These are phyloP conservation scores for Chrysolina americana DNA, from an alignment of 2,888 invertebrate species.

Conservation along the genomic window DNA sequence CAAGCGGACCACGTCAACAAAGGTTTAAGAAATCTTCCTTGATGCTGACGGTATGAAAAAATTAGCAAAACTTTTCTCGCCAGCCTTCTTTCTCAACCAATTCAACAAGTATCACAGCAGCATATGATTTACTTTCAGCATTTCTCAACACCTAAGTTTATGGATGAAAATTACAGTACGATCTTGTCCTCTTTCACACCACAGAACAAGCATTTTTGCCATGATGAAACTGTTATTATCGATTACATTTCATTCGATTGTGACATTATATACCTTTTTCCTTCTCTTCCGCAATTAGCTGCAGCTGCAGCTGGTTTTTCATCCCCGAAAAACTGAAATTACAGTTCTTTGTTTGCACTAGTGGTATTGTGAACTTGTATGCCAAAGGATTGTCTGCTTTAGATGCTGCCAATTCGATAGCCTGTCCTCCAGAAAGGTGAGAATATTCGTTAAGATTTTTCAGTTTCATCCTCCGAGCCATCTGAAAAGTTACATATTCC, in stretches of 20 bases:
- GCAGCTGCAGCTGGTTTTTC: slow-evolving; percentile 74
- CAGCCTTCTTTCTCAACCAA: too few relatives aligned
- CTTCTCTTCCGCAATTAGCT: slow-evolving; percentile 75
- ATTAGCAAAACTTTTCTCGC: too few relatives aligned
- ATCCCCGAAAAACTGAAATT: slow-evolving; percentile 94
- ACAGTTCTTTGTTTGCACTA: slow-evolving; percentile 81
- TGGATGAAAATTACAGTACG: too few relatives aligned
- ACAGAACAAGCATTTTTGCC: too few relatives aligned
- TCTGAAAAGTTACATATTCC: slow-evolving; percentile 66
- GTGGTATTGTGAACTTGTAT: slow-evolving; percentile 79
- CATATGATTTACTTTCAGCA: too few relatives aligned
- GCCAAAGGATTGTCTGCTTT: slow-evolving; percentile 76
- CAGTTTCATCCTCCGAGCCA: slow-evolving; percentile 87
- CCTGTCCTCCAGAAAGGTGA: slow-evolving; percentile 85
- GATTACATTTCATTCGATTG: background rate
- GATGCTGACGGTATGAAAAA: too few relatives aligned
- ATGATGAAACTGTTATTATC: too few relatives aligned
- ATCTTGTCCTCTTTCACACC: too few relatives aligned
- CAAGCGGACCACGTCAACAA: too few relatives aligned
- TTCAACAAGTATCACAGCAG: too few relatives aligned
- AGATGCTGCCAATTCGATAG: slow-evolving; percentile 86
- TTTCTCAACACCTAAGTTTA: too few relatives aligned
- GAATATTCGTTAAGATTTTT: slow-evolving; percentile 82
- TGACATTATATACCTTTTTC: slow-evolving; percentile 68
- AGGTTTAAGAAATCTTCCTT: too few relatives aligned